Evolutionary conservation across 2,888 invertebrate species (phyloP), one percentile per base, ranked within the genome.

Genomic region (Boloria euphrosyne): DNA sequence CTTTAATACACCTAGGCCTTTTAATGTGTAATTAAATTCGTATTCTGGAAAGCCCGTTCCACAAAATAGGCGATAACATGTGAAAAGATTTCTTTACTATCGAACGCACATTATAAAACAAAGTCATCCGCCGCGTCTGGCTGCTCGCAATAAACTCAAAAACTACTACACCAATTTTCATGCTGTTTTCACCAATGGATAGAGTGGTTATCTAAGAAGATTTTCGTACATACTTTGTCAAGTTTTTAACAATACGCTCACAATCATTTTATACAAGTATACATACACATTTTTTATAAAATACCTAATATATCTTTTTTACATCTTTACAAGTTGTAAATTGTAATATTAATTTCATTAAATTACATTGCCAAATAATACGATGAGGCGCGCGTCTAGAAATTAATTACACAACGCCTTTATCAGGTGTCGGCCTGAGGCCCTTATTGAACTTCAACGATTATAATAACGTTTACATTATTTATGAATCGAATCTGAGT

Each of bases 371-470:
- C 75, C 76, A 76, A 75, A 80, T 77, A 75, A 76, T 75, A 78
- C 75, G 73, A 74, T 76, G 80, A 47, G 59, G 49, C 38, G 47
- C 16, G 79, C 78, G 82, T 82, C 81, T 78, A 75, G 77, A 84
- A 87, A 87, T 87, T 89, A 89, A 89, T 89, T 89, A 89, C 74
- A 76, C 82, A 83, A 77, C 84, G 86, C 79, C 85, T 83, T 79
- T 77, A 83, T 79, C 86, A 86, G 87, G 81, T 84, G 78, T 72
- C 77, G 67, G 72, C 85, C 86, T 83, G 66, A 72, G 81, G 86
- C 80, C 71, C 59, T 67, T 67, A 73, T 65, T 66, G 70, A 73
- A 74, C 74, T 74, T 78, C 74, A 71, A 69, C 73, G 74, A 76
- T 74, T 78, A 73, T 75, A 76, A 47, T 44, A 51, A 66, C 51